Evolutionary conservation across 2,797 vertebrate species (phyloP).

Genomic region (Stomatorhinus walkeri): DNA sequence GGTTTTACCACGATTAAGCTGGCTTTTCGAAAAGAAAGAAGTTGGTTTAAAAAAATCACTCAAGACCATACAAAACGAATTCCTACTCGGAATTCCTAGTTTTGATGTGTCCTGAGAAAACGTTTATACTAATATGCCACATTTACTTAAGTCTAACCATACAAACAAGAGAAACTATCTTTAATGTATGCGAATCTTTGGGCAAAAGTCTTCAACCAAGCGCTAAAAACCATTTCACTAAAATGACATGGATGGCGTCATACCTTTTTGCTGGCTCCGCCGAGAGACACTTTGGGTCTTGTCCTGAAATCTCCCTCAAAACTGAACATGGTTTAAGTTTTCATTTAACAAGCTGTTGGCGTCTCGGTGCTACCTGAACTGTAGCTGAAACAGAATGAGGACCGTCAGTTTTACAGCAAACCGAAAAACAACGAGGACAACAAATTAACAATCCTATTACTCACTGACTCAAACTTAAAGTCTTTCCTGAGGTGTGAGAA

Average conservation of each 20-base stretch:
- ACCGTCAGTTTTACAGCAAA: background rate
- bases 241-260: constrained; percentile 19
- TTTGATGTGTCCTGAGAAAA: background rate
- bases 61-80: background rate
- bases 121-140: background rate
- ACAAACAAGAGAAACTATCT: background rate
- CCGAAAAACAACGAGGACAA: background rate
- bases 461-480: background rate
- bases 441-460: background rate
- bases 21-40: background rate
- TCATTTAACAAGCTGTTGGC: constrained; percentile 62
- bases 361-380: constrained; percentile 20
- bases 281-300: constrained; percentile 94
- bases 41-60: background rate
- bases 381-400: constrained; percentile 38
- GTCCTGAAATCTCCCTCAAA: constrained; percentile 98
- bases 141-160: background rate
- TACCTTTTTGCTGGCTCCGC: constrained; percentile 94
- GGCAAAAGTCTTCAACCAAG: background rate
- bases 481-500: background rate
- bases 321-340: constrained; percentile 90
- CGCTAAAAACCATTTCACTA: background rate
- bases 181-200: background rate
- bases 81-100: background rate
- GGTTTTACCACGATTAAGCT: background rate